These are phyloP conservation scores for Rhinogobio ventralis DNA, from an alignment of 2,797 vertebrate genomes.

Conservation along the genomic window DNA sequence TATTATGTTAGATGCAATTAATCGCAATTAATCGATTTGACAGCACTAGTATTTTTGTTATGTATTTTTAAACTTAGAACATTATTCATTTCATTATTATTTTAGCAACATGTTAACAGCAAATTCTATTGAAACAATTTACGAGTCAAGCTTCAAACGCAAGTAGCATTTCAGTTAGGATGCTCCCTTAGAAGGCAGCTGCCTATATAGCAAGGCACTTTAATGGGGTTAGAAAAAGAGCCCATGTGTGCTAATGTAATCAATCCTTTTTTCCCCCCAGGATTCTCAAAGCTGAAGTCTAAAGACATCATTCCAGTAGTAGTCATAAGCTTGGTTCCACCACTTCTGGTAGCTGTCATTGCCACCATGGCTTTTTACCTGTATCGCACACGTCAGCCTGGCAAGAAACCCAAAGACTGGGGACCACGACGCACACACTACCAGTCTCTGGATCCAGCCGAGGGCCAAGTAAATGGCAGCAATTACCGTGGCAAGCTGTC, in stretches of 20 bases:
- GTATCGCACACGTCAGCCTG: conserved; percentile 81
- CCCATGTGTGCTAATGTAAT: conserved; percentile 17
- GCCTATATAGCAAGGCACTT: not conserved
- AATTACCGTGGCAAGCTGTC: conserved; percentile 72
- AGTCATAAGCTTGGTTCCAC: conserved; percentile 86
- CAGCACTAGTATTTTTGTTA: not conserved
- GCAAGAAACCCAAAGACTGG: conserved; percentile 83
- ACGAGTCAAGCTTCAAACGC: not conserved
- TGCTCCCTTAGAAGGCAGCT: not conserved
- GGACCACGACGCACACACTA: conserved; percentile 72
- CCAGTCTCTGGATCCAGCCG: conserved; percentile 67
- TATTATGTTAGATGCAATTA: no score
- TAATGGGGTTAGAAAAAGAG: not conserved
- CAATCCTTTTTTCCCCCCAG: conserved; percentile 64
- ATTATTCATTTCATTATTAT: no score
- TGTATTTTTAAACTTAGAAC: not conserved
- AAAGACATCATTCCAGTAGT: conserved; percentile 89
- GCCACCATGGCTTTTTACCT: conserved; percentile 83
- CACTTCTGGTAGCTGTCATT: conserved; percentile 81
- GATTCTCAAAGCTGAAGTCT: conserved; percentile 84
- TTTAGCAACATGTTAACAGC: not conserved
- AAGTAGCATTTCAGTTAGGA: not conserved
- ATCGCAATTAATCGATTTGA: no score
- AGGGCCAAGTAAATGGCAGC: conserved; percentile 55
- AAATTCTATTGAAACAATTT: not conserved